Evolutionary conservation across 2,888 invertebrate genomes (phyloP), one percentile per base, ranked within the genome.

Genomic region (Dynastes maya): DNA sequence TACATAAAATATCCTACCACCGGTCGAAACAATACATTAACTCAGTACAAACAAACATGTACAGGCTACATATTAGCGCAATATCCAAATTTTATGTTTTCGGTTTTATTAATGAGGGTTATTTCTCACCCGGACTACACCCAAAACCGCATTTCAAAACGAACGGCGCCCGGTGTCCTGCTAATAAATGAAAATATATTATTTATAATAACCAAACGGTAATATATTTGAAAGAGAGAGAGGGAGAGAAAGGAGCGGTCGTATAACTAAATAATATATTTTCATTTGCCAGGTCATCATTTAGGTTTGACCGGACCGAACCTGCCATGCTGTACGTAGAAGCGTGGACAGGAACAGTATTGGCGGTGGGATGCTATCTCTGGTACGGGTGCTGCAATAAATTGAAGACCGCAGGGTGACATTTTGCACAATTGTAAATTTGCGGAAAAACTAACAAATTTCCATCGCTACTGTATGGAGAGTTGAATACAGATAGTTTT

Each of bases 101-200:
- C 58, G 72, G 72, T 72, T 72, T 67, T 72, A 58, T 72, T 58
- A 72, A 72, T 72, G 72, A 58, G 29, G 72, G 55, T 58, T 22
- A 72, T 72, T 72, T 58, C 72, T 72, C 72, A 72, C 45, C 8
- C 72, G 16, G 58, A 11, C 45, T 58, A 40, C 58, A 45, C 16
- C 11, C n/a, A 32, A 70, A 32, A 40, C 37, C 37, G 64, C 16
- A 32, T 13, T 32, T 51, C 16, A 22, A 22, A 72, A 72, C 58
- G 37, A 68, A 68, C 51, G 51, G 51, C 51, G 58, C 72, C 58
- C 37, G n/a, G 37, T 40, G 37, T 58, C 22, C 58, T 22, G 22
- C 58, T 72, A 72, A 72, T 72, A 53, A 72, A 72, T 72, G 58
- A 72, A 72, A 72, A 72, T 72, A 72, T 72, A 72, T 72, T 72